phyloP scores from a whole-genome alignment of 2,888 invertebrate species.

The Ptilodon capucinus region DNA sequence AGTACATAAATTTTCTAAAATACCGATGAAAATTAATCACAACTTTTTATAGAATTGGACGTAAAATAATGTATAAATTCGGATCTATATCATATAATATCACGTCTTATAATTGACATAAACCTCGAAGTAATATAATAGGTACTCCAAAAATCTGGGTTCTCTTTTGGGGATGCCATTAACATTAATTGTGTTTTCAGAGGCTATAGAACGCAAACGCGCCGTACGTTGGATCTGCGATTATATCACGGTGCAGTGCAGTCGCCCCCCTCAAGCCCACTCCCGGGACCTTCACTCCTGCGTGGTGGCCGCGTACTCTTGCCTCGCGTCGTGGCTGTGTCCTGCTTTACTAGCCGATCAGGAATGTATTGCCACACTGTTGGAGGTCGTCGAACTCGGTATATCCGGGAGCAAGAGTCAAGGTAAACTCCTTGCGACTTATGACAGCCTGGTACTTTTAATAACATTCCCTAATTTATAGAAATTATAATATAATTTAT shows the following conservation, averaged over 20 bases:
- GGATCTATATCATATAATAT: too few relatives aligned
- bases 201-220: slow-evolving; percentile 93
- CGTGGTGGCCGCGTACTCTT: slow-evolving; percentile 95
- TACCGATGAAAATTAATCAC: too few relatives aligned
- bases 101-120: too few relatives aligned
- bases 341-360: slow-evolving; percentile 96
- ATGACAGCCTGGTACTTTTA: slow-evolving; percentile 1
- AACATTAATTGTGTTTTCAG: slow-evolving; percentile 77
- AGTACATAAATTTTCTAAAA: too few relatives aligned
- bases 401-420: slow-evolving; percentile 97
- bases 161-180: too few relatives aligned
- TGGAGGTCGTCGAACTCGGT: slow-evolving; percentile 98
- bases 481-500: too few relatives aligned
- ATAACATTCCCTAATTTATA: too few relatives aligned
- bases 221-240: slow-evolving; percentile 99
- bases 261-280: slow-evolving; percentile 95
- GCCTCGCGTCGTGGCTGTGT: slow-evolving; percentile 95
- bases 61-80: too few relatives aligned
- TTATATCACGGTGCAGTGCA: slow-evolving; percentile 97
- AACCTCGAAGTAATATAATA: too few relatives aligned
- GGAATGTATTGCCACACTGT: slow-evolving; percentile 94
- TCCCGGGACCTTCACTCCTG: slow-evolving; percentile 97
- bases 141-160: too few relatives aligned
- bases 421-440: slow-evolving; percentile 51
- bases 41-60: too few relatives aligned